Conservation (phyloP, 2,888 invertebrate genomes). For the Leptopilina myrica region DNA sequence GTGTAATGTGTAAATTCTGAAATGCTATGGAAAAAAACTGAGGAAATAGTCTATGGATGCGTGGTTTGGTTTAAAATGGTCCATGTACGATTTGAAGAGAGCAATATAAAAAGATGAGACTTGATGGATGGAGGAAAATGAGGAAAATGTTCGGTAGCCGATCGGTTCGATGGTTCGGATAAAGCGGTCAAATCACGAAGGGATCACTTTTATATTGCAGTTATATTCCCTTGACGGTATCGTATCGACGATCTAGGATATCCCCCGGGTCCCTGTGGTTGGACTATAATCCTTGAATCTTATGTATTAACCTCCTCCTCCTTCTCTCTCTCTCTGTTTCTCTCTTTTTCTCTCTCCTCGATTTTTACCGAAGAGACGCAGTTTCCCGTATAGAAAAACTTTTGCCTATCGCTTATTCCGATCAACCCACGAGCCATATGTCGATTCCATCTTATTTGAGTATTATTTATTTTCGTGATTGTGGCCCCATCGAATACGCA, state of each 20-base stretch:
- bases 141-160: constrained; percentile 46
- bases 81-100: not conserved
- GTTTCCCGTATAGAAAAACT: constrained; percentile 50
- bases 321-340: too few species aligned
- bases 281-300: constrained; percentile 33
- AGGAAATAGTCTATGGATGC: too few species aligned
- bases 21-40: too few species aligned
- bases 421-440: constrained; percentile 59
- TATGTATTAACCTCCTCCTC: constrained; percentile 42
- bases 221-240: constrained; percentile 41
- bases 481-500: constrained; percentile 38
- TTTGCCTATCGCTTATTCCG: constrained; percentile 48
- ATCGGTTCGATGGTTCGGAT: constrained; percentile 50
- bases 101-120: not conserved
- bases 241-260: constrained; percentile 46
- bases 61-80: not conserved
- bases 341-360: too few species aligned
- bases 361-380: not conserved
- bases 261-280: constrained; percentile 59
- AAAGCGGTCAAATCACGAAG: constrained; percentile 61
- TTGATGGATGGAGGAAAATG: constrained; percentile 39
- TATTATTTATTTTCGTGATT: constrained; percentile 57
- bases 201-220: constrained; percentile 48
- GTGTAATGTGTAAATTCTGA: too few species aligned
- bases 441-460: constrained; percentile 51